Evolutionary conservation across 1,140 invertebrate species (phyloP), one percentile per base, ranked within the genome.

Genomic region (Nymphalis io): DNA sequence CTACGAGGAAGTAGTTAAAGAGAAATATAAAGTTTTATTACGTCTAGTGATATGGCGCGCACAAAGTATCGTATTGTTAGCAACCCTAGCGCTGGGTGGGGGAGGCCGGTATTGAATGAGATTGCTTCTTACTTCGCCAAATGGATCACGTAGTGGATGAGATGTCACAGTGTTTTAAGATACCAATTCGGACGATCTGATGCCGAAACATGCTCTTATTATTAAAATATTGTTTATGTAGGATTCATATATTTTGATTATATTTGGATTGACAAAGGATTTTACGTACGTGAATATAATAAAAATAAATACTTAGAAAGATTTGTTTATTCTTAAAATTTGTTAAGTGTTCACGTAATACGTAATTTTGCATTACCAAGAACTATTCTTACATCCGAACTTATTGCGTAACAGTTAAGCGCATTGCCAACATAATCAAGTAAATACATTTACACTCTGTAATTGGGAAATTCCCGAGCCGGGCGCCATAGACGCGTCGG

Each of bases 101-200:
- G 72, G 75, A 75, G 82, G 80, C 76, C 80, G 83, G 90, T 92
- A 92, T 92, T 92, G 90, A 92, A 92, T 92, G 90, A 92, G 92
- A 92, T 92, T 92, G 90, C 90, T 92, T 92, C 91, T 92, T 92
- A 92, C 92, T 91, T 89, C 87, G 88, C 87, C 90, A 92, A 92
- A 92, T 92, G 92, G 92, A 92, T 92, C 90, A 92, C 92, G 92
- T 92, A 92, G 84, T 89, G 89, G 90, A 92, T 92, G 92, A 92
- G 90, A 92, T 90, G 92, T 92, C 92, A 91, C 92, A 88, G 89
- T 92, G 91, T 92, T 92, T 92, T 92, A 92, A 91, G 87, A 86
- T 89, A 87, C 85, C 85, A 86, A 88, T 88, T 88, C 85, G 80
- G 79, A 80, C 83, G 77, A 71, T 71, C 69, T 66, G 69, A 71